Conservation (phyloP, 2,797 vertebrate species). For the Poliocrania exsul region DNA sequence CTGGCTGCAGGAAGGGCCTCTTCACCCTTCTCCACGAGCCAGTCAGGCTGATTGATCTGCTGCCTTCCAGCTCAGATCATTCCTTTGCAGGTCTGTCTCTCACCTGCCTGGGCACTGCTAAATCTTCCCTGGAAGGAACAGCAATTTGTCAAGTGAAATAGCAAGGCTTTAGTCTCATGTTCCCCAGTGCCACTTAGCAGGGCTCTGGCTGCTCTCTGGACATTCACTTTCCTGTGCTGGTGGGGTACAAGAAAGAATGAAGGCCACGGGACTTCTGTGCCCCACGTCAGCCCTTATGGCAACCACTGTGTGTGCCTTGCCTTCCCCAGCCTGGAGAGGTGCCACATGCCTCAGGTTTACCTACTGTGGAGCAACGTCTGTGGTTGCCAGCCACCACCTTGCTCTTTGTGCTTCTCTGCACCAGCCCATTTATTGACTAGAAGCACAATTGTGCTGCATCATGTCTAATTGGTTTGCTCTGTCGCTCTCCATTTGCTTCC, state of each 20-base stretch:
- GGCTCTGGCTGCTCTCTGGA: neutral
- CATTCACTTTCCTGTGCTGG: neutral
- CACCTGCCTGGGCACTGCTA: constrained; percentile 30
- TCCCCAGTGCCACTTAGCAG: neutral
- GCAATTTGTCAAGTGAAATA: constrained; percentile 36
- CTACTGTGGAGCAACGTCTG: neutral
- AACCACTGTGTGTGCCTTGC: neutral
- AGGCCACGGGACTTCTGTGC: neutral
- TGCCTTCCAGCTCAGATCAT: constrained; percentile 2
- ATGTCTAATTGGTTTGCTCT: constrained; percentile 35
- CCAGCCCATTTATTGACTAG: neutral
- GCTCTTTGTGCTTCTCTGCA: neutral
- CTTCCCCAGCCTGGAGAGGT: neutral
- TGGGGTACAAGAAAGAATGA: neutral
- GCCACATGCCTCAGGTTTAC: rapidly evolving
- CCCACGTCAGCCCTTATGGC: neutral
- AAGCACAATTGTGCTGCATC: constrained; percentile 37
- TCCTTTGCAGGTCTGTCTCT: constrained; percentile 34
- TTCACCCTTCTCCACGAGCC: neutral
- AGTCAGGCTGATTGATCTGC: constrained; percentile 20
- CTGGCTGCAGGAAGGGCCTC: neutral
- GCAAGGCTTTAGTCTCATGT: neutral
- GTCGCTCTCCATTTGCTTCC: constrained; percentile 18
- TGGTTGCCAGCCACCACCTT: neutral
- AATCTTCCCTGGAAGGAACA: constrained; percentile 29